These are phyloP conservation scores for Xenopus borealis DNA, from an alignment of 2,113 vertebrate genomes.

Conservation along the genomic window DNA sequence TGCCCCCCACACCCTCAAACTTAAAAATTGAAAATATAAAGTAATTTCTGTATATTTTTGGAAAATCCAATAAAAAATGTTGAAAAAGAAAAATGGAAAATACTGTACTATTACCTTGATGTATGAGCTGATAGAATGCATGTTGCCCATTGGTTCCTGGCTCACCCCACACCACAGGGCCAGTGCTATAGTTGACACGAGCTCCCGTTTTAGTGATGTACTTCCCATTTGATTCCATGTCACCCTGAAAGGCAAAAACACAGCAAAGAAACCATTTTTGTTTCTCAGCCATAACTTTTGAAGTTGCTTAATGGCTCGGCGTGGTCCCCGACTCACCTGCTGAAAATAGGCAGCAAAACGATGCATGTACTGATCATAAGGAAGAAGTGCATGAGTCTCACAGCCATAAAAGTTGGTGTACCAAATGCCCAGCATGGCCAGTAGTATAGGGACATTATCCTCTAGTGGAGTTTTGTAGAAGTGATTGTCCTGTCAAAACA, in stretches of 20 bases:
- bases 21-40: too few species aligned
- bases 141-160: constrained; percentile 97
- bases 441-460: constrained; percentile 81
- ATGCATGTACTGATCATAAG: constrained; percentile 97
- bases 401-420: constrained; percentile 92
- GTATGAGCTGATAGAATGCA: constrained; percentile 97
- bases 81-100: too few species aligned
- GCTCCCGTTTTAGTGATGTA: constrained; percentile 82
- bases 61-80: too few species aligned
- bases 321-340: constrained; percentile 72
- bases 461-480: constrained; percentile 83
- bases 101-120: constrained; percentile 84
- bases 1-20: too few species aligned
- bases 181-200: constrained; percentile 83
- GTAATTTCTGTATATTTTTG: too few species aligned
- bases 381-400: constrained; percentile 89
- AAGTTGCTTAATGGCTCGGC: not conserved
- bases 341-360: constrained; percentile 98
- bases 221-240: constrained; percentile 98
- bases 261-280: not conserved
- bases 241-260: constrained; percentile 70
- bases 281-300: not conserved
- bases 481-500: constrained; percentile 79
- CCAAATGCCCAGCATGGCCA: constrained; percentile 93
- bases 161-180: constrained; percentile 95